Evolutionary conservation across 2,113 vertebrate genomes (phyloP).

Genomic region (Oxyruncus cristatus): DNA sequence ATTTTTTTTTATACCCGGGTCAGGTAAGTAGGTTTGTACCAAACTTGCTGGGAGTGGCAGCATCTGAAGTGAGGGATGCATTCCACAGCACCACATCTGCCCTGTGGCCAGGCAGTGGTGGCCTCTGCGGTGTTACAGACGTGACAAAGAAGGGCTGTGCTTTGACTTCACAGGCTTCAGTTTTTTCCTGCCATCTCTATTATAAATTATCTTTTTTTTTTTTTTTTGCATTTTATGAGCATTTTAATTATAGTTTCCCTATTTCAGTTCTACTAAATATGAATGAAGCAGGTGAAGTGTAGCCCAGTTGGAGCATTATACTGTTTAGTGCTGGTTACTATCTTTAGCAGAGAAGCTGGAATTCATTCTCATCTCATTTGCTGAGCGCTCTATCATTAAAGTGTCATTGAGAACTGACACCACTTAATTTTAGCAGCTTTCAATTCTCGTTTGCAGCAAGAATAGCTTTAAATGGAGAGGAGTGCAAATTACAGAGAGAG

Average conservation of each 20-base stretch:
- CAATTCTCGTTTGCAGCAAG: constrained; percentile 83
- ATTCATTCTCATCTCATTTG: constrained; percentile 90
- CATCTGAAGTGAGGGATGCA: background rate
- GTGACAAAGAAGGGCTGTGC: background rate
- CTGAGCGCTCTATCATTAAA: constrained; percentile 94
- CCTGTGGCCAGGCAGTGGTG: background rate
- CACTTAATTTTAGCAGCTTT: constrained; percentile 98
- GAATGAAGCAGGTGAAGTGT: constrained; percentile 71
- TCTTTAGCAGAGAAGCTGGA: constrained; percentile 91
- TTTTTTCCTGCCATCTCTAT: constrained; percentile 1
- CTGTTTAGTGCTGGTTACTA: constrained; percentile 74
- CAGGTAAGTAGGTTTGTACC: background rate
- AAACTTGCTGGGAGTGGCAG: background rate
- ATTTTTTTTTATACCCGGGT: background rate
- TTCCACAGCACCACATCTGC: background rate
- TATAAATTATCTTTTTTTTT: constrained; percentile 28
- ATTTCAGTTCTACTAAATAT: constrained; percentile 61
- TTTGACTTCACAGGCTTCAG: constrained; percentile 20
- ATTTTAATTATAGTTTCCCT: constrained; percentile 64
- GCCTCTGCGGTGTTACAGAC: background rate
- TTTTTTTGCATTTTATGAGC: constrained; percentile 46
- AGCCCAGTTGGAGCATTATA: constrained; percentile 47
- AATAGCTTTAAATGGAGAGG: constrained; percentile 81
- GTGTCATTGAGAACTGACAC: constrained; percentile 99
- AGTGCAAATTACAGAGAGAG: constrained; percentile 76